Conservation (phyloP, 2,113 vertebrate species). For the Camarhynchus parvulus region DNA sequence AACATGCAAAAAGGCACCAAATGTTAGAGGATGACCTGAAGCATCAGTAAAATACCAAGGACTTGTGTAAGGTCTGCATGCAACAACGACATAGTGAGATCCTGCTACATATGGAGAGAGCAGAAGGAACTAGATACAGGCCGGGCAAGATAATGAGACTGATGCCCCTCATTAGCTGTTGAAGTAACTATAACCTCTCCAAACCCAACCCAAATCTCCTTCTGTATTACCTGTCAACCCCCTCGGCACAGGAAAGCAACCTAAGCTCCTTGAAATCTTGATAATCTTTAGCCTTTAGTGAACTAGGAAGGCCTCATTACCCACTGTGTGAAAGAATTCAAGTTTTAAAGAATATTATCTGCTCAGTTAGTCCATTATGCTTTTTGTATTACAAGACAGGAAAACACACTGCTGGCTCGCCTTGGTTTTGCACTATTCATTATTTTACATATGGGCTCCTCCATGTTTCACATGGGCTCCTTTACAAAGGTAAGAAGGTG, state of each 20-base stretch:
- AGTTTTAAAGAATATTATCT: background rate
- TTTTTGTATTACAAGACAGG: background rate
- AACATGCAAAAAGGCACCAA: background rate
- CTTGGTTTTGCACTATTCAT: background rate
- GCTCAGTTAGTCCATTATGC: background rate
- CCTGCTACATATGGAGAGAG: background rate
- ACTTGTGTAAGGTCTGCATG: background rate
- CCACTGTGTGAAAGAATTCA: background rate
- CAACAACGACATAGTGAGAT: background rate
- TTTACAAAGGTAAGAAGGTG: background rate
- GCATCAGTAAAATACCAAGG: background rate
- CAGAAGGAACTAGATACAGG: accelerated
- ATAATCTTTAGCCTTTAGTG: background rate
- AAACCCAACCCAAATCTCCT: background rate
- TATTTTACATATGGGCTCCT: background rate
- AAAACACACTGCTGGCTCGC: background rate
- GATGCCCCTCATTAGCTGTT: background rate
- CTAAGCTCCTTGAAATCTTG: background rate
- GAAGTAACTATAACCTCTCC: background rate
- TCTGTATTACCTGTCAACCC: background rate
- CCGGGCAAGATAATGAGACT: background rate
- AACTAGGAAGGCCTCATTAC: background rate
- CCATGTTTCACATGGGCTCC: background rate
- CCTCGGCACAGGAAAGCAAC: background rate
- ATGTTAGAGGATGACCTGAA: background rate